phyloP scores from a whole-genome alignment of 2,797 vertebrate species.

The Luscinia luscinia region DNA sequence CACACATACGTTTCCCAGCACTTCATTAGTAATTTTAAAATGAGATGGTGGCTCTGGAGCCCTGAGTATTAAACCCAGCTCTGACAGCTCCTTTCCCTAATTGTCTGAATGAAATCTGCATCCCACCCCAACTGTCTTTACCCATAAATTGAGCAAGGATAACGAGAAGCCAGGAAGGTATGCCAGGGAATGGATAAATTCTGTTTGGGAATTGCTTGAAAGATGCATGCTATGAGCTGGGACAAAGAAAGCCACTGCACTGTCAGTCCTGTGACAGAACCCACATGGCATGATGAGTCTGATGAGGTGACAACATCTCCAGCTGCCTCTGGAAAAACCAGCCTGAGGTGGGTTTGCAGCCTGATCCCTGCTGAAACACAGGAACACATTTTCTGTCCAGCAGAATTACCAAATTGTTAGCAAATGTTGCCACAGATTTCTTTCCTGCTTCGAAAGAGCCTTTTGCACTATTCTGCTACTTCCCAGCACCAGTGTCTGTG shows the following conservation, averaged over 20 bases:
- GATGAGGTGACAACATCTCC: neutral
- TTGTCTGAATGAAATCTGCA: neutral
- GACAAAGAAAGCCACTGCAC: neutral
- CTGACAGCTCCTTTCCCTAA: conserved; percentile 12
- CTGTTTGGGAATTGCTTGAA: conserved; percentile 26
- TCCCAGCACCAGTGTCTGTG: neutral
- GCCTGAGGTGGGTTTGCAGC: neutral
- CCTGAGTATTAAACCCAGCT: neutral
- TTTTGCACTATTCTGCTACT: neutral
- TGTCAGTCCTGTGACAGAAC: neutral
- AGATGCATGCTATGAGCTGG: neutral
- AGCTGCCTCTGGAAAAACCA: neutral
- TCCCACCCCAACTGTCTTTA: neutral
- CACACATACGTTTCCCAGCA: neutral
- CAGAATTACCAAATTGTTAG: neutral
- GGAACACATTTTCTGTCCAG: neutral
- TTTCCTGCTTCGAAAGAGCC: neutral
- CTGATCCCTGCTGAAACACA: neutral
- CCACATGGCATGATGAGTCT: neutral
- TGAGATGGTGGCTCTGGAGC: neutral
- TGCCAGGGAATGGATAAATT: conserved; percentile 12
- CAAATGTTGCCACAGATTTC: neutral
- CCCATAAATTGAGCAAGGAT: neutral
- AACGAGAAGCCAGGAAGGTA: neutral
- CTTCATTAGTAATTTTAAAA: conserved; percentile 27